phyloP scores from a whole-genome alignment of 2,113 vertebrate genomes.

The Halcyon malimbica region DNA sequence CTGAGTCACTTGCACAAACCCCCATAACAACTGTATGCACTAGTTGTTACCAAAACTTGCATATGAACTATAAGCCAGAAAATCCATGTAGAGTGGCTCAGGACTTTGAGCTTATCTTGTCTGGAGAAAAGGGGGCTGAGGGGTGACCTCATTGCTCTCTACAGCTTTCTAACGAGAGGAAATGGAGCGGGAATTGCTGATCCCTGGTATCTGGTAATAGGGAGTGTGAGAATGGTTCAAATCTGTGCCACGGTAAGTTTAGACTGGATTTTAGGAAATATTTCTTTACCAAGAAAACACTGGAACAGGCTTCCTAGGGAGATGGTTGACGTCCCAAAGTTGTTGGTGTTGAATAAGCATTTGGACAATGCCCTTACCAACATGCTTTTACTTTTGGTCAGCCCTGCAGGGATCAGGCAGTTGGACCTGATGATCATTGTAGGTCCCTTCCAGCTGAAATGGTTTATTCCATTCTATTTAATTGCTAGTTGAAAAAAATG shows the following conservation, averaged over 20 bases:
- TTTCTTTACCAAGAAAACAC: neutral
- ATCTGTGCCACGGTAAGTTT: neutral
- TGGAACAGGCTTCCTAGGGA: neutral
- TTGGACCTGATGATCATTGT: neutral
- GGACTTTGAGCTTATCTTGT: neutral
- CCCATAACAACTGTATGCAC: too few species aligned
- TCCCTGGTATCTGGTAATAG: neutral
- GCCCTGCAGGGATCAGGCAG: neutral
- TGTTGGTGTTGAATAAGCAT: neutral
- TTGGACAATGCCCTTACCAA: neutral
- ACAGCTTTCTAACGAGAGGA: neutral
- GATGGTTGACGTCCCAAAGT: too few species aligned
- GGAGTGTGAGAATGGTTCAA: neutral
- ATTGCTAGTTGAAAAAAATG: neutral
- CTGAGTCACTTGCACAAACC: too few species aligned
- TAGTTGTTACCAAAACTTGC: too few species aligned
- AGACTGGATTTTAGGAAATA: neutral
- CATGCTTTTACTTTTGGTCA: neutral
- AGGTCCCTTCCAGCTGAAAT: neutral
- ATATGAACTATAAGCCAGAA: too few species aligned
- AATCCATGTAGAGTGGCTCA: too few species aligned
- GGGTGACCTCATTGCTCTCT: neutral
- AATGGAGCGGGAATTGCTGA: too few species aligned
- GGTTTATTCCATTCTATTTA: neutral
- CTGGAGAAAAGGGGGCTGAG: neutral